Evolutionary conservation across 2,888 invertebrate genomes (phyloP), one percentile per base, ranked within the genome.

Genomic region (Drosophila mimetica): DNA sequence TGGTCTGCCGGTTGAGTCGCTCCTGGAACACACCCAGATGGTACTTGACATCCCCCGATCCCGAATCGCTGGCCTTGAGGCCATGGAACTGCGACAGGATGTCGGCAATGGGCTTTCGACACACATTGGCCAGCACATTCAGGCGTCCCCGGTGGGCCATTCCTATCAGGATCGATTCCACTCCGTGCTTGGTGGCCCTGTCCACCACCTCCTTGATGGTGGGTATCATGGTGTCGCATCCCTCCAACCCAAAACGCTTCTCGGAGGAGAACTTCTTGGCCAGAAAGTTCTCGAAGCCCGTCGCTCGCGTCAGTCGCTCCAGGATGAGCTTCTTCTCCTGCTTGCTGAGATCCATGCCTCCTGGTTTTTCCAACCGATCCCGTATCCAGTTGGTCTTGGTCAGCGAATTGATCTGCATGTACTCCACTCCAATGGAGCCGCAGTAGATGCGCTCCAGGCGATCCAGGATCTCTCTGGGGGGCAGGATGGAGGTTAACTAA

Each of bases 331-430:
- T 94, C 92, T 99, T 99, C 90, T 98, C 96, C 66, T 98, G 97
- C 66, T 93, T 93, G 59, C 93, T 94, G 90, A 98, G 95, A 79
- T 96, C 95, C 92, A 97, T 96, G 13, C 94, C 92, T 20, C 95
- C 95, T 2, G 99, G 99, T 0, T 96, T 96, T 92, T 99, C 99
- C 93, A 99, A 96, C 65, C 96, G 95, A 90, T 97, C 95, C 71
- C 99, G 93, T 89, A 99, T 98, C 99, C 99, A 99, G 91, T 98
- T 97, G 90, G 98, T 98, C 91, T 99, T 98, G 85, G 98, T 98
- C 91, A 97, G 92, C 39, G 98, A 98, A 92, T 99, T 99, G 90
- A 99, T 98, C 92, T 98, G 99, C 99, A 99, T 99, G 90, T 98
- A 99, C 92, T 99, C 99, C 4, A 98, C 96, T 25, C 99, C 99